Evolutionary conservation across 2,888 invertebrate species (phyloP).

Genomic region (Pseudococcus viburni): DNA sequence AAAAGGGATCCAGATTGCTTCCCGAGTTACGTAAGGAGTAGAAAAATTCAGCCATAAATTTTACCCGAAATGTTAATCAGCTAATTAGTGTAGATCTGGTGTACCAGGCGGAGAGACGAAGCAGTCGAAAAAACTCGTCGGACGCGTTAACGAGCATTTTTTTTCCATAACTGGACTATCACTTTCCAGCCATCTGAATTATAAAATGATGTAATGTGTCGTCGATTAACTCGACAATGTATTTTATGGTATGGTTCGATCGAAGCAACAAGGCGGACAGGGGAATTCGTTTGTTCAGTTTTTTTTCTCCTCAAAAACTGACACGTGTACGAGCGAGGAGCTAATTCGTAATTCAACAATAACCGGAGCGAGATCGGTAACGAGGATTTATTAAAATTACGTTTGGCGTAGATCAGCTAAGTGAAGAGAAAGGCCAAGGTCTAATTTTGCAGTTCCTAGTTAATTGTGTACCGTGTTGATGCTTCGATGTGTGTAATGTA

Average conservation of each 20-base stretch:
- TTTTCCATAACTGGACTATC: not conserved
- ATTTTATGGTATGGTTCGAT: not conserved
- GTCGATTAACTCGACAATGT: not conserved
- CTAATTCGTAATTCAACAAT: not conserved
- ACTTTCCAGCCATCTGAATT: not conserved
- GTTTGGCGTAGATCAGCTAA: not conserved
- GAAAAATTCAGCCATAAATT: conserved; percentile 5
- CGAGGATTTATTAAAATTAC: conserved; percentile 20
- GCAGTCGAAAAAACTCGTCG: not conserved
- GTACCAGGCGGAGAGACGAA: not conserved
- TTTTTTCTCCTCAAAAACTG: too few species aligned
- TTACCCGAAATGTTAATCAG: conserved; percentile 28
- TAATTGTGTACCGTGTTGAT: not conserved
- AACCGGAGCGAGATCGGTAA: too few species aligned
- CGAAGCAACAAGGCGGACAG: not conserved
- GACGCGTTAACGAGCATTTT: not conserved
- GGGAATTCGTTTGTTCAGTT: not conserved
- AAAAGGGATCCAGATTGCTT: not conserved
- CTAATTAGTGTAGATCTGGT: not conserved
- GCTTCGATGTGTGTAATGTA: not conserved
- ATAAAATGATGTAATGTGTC: not conserved
- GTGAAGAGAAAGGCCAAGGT: conserved; percentile 35
- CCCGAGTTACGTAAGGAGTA: not conserved
- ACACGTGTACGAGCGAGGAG: not conserved
- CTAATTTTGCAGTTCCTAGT: conserved; percentile 52